Evolutionary conservation across 2,888 invertebrate genomes (phyloP), one percentile per base, ranked within the genome.

Genomic region (Yponomeuta sedellus): DNA sequence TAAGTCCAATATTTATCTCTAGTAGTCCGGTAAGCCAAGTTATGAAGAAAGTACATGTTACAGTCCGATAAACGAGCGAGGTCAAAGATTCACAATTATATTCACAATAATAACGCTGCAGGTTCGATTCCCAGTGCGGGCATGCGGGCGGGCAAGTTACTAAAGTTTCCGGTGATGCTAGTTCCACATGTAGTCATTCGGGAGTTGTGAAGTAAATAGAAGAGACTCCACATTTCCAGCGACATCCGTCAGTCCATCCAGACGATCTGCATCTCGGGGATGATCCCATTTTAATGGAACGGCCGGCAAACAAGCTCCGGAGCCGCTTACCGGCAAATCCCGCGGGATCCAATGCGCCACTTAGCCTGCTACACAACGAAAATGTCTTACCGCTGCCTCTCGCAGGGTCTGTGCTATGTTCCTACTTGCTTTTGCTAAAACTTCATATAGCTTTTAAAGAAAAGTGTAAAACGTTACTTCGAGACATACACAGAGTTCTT

Each of bases 231-330:
- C 28, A 62, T 44, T 28, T 28, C n/a, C 64, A 25, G 64, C 34
- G 56, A 28, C 64, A 19, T 16, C 64, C 64, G 56, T 64, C 64
- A 44, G 34, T 62, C 62, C 62, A 39, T 62, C 57, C 65, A 40
- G 39, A 81, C 85, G 86, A 90, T 91, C 88, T 91, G 89, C 90
- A 90, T 90, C 86, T 82, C 78, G 77, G 77, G 66, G 68, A 85
- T 90, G 91, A 91, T 90, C 91, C 91, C 80, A 89, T 90, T 91
- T 91, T 91, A 91, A 91, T 91, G 89, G 90, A 91, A 86, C 88
- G 86, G 87, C 86, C 84, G 85, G 90, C 89, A 90, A 90, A 90
- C 89, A 90, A 86, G 88, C 88, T 86, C 81, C 80, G 71, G 81
- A 84, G 83, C 85, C 83, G 90, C 90, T 89, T 89, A 87, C 86